phyloP scores from a whole-genome alignment of 2,113 vertebrate species.

The Colaptes auratus region DNA sequence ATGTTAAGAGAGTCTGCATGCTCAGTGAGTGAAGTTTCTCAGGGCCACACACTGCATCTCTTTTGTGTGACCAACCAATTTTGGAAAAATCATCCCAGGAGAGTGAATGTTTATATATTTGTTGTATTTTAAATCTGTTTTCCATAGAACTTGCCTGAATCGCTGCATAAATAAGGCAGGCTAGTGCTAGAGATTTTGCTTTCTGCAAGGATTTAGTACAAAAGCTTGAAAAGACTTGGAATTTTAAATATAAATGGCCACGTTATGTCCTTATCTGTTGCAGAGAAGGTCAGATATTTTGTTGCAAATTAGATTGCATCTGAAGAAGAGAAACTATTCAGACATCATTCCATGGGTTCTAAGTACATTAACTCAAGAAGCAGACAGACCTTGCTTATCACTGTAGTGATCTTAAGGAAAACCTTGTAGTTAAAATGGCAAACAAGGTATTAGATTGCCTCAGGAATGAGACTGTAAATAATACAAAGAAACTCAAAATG shows the following conservation, averaged over 20 bases:
- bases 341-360: neutral
- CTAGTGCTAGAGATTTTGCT: neutral
- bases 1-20: neutral
- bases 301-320: neutral
- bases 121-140: neutral
- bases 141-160: neutral
- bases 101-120: neutral
- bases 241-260: neutral
- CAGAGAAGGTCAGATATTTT: neutral
- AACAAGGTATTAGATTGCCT: slow-evolving; percentile 46
- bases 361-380: slow-evolving; percentile 23
- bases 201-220: neutral
- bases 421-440: slow-evolving; percentile 25
- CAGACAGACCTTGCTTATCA: slow-evolving; percentile 23
- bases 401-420: slow-evolving; percentile 30
- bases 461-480: slow-evolving; percentile 49
- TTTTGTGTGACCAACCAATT: neutral
- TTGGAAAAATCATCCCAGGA: neutral
- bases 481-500: slow-evolving; percentile 32
- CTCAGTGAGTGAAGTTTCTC: neutral
- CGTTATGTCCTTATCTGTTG: neutral
- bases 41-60: neutral
- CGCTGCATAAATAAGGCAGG: neutral
- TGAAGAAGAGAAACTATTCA: neutral
- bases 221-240: neutral